phyloP scores from a whole-genome alignment of 2,113 vertebrate species.

The Apteryx owenii region DNA sequence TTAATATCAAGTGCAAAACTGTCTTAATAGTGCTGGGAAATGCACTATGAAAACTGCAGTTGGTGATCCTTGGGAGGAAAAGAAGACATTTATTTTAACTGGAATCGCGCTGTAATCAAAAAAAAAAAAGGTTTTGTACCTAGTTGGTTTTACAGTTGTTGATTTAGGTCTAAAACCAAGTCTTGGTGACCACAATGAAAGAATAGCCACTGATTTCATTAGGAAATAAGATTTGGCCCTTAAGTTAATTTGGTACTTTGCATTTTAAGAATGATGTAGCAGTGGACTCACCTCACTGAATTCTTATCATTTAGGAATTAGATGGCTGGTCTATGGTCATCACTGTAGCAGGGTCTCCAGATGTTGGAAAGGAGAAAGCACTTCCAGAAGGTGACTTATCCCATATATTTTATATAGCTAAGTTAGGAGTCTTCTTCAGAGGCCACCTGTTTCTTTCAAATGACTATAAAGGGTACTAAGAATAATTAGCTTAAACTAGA shows the following conservation, averaged over 20 bases:
- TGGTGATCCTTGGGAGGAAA: not conserved
- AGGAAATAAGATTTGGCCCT: not conserved
- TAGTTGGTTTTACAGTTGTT: not conserved
- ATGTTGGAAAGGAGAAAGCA: not conserved
- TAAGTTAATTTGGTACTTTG: not conserved
- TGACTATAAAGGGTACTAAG: fast-evolving
- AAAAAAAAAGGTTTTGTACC: not conserved
- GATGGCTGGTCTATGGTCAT: not conserved
- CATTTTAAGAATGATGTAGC: not conserved
- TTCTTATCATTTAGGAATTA: not conserved
- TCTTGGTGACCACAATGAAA: not conserved
- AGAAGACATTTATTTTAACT: not conserved
- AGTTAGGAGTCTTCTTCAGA: not conserved
- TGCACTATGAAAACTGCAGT: not conserved
- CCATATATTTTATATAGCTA: not conserved
- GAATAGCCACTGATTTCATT: not conserved
- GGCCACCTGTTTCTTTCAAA: not conserved
- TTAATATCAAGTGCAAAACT: not conserved
- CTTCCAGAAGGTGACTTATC: not conserved
- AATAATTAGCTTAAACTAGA: not conserved
- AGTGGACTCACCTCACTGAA: not conserved
- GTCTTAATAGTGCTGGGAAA: not conserved
- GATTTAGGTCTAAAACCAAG: not conserved
- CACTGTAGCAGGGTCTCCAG: not conserved
- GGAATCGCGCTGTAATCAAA: not conserved